Base-by-base conservation (phyloP, 2,797 vertebrate genomes). In the Thunnus albacares region DNA sequence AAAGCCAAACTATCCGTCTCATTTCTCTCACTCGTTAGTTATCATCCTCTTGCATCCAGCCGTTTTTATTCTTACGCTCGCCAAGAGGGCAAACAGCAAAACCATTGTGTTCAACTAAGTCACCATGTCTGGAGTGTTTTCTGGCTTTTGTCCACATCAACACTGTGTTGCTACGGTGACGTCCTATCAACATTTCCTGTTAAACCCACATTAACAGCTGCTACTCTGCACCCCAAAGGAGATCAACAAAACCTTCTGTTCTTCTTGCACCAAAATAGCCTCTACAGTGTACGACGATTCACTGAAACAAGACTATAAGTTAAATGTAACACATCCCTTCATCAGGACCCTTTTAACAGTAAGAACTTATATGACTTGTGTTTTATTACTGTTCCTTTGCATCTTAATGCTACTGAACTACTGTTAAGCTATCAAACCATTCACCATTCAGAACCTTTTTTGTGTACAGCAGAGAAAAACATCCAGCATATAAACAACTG, bases 111-210 rank as follows among this genome's bases (percentile, higher is more conserved):
- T 80, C 26, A 24, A 82, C 78, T 53, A 28, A 58, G 58, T 58
- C 67, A 65, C 67, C n/a, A 26, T 51, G 74, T 65, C 74, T 4
- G 2, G 15, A 77, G 65, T 77, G 81, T 79, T 82, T 89, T 79
- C 78, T 91, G 82, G 83, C 84, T 69, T 78, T 62, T 0, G 77
- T 80, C 73, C 56, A 81, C 82, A 84, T 84, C 82, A 93, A 90
- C 90, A 89, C 33, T 56, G 57, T 7, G 89, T 92, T 81, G 80
- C 88, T 75, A 56, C 0, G 74, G 84, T 20, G 75, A 90, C 52
- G 4, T 51, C 79, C 82, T 81, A 90, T 89, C 90, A 91, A 77
- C 71, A 18, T 80, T 91, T 93, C 90, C 93, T 88, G 90, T 83
- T 82, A 60, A 71, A 85, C 53, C 58, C 51, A 0, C 64, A 76